These are phyloP conservation scores for Drosophila longiperda DNA, from an alignment of 2,888 invertebrate species.

Conservation along the genomic window DNA sequence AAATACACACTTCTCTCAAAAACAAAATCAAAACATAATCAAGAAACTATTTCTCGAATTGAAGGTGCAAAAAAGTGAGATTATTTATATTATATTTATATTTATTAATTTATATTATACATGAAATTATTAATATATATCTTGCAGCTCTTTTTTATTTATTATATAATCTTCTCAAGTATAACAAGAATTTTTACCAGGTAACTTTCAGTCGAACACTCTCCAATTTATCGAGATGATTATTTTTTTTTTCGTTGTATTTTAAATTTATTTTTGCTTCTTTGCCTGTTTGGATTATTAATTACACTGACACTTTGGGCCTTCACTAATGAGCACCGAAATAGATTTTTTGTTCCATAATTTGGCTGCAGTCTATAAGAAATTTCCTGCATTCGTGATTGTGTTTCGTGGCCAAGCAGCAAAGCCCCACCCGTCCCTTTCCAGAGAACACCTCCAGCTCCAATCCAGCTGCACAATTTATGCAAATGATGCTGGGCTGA, in stretches of 20 bases:
- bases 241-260: conserved; percentile 18
- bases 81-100: too few species aligned
- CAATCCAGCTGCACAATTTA: conserved; percentile 53
- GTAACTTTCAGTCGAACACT: conserved; percentile 1
- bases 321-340: conserved; percentile 71
- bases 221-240: neutral
- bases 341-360: conserved; percentile 70
- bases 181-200: neutral
- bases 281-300: conserved; percentile 61
- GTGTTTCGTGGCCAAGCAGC: conserved; percentile 27
- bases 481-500: conserved; percentile 70
- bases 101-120: too few species aligned
- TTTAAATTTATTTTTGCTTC: conserved; percentile 40
- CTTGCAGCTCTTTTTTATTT: too few species aligned
- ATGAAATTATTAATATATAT: too few species aligned
- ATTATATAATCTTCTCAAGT: neutral
- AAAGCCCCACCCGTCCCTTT: too few species aligned
- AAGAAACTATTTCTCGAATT: neutral
- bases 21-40: neutral
- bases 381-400: conserved; percentile 38
- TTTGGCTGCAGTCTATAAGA: conserved; percentile 53
- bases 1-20: neutral
- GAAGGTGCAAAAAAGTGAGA: too few species aligned
- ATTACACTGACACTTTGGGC: conserved; percentile 71
- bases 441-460: neutral